Evolutionary conservation across 2,113 vertebrate genomes (phyloP).

Genomic region (pig (Sus scrofa)): T2T-Sscrofa CM000814.6:144861501-144862000

Average conservation of each 20-base stretch:
- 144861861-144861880: neutral
- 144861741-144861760: neutral
- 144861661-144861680: neutral
- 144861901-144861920: neutral
- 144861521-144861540: neutral
- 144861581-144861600: no score
- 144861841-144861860: neutral
- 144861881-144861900: neutral
- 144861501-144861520: neutral
- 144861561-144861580: no score
- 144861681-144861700: neutral
- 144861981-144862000: neutral
- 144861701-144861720: neutral
- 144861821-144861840: neutral
- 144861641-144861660: no score
- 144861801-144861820: neutral
- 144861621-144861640: accelerated
- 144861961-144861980: neutral
- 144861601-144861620: accelerated
- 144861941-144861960: neutral
- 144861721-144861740: neutral
- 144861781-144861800: neutral
- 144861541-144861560: neutral
- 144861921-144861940: neutral
- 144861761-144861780: neutral